Conservation (phyloP, 2,888 invertebrate genomes). For the Cyaniris semiargus region DNA sequence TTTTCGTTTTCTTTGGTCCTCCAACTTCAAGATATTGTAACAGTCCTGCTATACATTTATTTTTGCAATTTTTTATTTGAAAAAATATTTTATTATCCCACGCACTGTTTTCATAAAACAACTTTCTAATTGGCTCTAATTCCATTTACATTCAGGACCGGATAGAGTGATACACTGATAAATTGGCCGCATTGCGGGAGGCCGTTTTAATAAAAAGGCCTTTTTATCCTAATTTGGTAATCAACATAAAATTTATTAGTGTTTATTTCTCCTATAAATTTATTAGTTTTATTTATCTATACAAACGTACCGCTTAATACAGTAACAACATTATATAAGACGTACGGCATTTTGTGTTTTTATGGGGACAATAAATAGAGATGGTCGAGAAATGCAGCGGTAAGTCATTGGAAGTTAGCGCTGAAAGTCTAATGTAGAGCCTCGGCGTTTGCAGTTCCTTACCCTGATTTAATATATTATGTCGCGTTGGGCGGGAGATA, state of each 20-base stretch:
- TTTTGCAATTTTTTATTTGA: no score
- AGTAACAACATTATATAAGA: neutral
- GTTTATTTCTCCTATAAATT: neutral
- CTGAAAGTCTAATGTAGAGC: constrained; percentile 16
- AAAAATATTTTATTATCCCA: no score
- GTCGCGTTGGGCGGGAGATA: constrained; percentile 21
- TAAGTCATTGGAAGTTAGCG: constrained; percentile 7
- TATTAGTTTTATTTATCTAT: neutral
- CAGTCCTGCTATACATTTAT: no score
- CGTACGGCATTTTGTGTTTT: neutral
- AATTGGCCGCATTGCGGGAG: neutral
- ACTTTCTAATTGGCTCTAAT: neutral
- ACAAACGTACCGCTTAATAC: neutral
- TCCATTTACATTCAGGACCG: neutral
- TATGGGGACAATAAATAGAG: constrained; percentile 20
- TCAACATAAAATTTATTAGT: neutral
- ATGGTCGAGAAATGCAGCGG: constrained; percentile 18
- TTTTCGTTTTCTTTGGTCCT: no score
- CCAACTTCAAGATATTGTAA: no score
- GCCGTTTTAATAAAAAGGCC: neutral
- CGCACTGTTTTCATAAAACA: neutral
- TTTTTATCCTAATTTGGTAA: neutral
- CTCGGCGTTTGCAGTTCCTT: constrained; percentile 5
- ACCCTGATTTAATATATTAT: constrained; percentile 28
- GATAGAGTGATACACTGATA: neutral